Evolutionary conservation across 2,797 vertebrate species (phyloP).

Genomic region (Gymnoscopelus microlampas): DNA sequence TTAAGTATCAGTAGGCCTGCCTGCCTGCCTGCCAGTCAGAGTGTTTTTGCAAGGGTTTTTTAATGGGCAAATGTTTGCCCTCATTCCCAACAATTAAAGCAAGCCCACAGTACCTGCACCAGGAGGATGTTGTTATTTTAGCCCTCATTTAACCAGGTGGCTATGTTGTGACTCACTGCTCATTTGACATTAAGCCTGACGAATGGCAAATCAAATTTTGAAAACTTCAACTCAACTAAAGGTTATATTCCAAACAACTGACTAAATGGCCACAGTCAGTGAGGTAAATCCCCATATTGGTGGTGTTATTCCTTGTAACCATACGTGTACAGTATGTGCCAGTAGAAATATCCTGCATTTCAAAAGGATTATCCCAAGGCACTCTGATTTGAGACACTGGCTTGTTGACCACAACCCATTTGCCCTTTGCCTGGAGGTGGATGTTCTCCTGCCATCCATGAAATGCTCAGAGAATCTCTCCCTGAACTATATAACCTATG

Average conservation of each 20-base stretch:
- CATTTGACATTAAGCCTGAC: slow-evolving; percentile 17
- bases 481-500: not conserved
- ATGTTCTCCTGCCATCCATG: not conserved
- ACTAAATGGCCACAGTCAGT: slow-evolving; percentile 5
- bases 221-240: slow-evolving; percentile 15
- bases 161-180: slow-evolving; percentile 26
- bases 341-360: too few relatives aligned
- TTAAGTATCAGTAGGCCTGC: slow-evolving; percentile 36
- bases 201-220: slow-evolving; percentile 7
- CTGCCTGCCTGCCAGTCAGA: slow-evolving; percentile 37
- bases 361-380: too few relatives aligned
- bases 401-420: too few relatives aligned
- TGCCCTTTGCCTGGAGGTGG: too few relatives aligned
- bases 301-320: not conserved
- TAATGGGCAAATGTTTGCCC: slow-evolving; percentile 48
- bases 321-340: too few relatives aligned
- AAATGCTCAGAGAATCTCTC: not conserved
- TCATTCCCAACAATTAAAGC: slow-evolving; percentile 51
- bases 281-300: not conserved
- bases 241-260: slow-evolving; percentile 11
- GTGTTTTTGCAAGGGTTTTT: slow-evolving; percentile 50
- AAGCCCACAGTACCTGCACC: slow-evolving; percentile 17
- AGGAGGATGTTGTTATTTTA: slow-evolving; percentile 28
- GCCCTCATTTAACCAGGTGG: slow-evolving; percentile 40
- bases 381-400: too few relatives aligned